Conservation (phyloP, 2,888 invertebrate species). For the Macrosiphum euphorbiae region DNA sequence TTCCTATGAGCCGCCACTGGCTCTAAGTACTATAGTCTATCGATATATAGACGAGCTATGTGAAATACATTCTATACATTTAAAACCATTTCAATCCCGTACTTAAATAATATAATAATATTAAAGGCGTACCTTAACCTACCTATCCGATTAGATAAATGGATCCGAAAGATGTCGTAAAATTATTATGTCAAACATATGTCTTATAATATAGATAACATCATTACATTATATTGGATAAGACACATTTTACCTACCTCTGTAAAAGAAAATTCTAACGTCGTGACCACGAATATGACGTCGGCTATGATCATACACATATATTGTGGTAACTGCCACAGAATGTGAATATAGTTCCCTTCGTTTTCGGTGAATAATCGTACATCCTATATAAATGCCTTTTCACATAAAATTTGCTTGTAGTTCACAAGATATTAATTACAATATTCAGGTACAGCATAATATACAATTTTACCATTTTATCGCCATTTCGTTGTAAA, state of each 20-base stretch:
- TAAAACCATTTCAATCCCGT: too few species aligned
- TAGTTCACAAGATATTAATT: neutral
- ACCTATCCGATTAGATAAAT: neutral
- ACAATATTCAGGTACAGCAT: neutral
- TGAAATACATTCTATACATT: neutral
- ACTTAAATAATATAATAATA: neutral
- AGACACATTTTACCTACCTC: constrained; percentile 72
- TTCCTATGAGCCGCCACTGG: too few species aligned
- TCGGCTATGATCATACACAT: constrained; percentile 92
- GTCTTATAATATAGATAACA: neutral
- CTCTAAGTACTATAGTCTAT: neutral
- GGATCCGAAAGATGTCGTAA: neutral
- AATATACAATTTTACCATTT: constrained; percentile 28
- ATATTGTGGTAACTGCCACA: constrained; percentile 93
- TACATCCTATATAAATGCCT: constrained; percentile 55
- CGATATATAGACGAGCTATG: neutral
- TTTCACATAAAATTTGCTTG: constrained; percentile 28
- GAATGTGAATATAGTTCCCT: constrained; percentile 83
- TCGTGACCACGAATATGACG: constrained; percentile 96
- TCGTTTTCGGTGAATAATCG: constrained; percentile 70
- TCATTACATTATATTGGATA: neutral
- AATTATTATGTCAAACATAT: neutral
- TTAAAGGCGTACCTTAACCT: neutral
- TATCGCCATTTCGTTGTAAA: constrained; percentile 28
- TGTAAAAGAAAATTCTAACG: constrained; percentile 94